Base-by-base conservation (phyloP, 2,113 vertebrate species). In the Macrotus californicus region DNA sequence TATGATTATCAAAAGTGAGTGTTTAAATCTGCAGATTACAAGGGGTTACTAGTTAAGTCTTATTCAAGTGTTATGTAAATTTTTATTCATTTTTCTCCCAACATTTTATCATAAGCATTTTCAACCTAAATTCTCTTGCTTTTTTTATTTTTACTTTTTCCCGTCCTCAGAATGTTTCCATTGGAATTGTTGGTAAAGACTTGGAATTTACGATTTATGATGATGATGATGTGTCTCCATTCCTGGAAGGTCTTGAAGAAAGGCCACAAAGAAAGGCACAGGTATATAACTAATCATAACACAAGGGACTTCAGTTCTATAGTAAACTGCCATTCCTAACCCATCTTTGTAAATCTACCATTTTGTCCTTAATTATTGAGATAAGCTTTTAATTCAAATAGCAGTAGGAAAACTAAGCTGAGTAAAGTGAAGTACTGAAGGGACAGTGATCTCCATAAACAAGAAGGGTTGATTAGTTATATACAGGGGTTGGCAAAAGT, bases 161-260 rank as follows among this genome's bases (percentile, higher is more conserved):
- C 73, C 6, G 16, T 96, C 95, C 59, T 81, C 97, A 99, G 99
- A 99, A 99, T 92, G 99, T 99, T 97, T 99, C 99, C 93, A 99
- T 99, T 93, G 99, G 99, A 96, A 99, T 99, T 91, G 99, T 99
- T 98, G 99, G 99, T 15, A 99, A 99, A 97, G 99, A 99, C 14
- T 98, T 99, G 99, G 99, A 99, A 98, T 99, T 99, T 89, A 99
- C 98, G 24, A 99, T 99, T 96, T 99, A 99, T 72, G 99, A 99
- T 2, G 99, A 99, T n/a, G 99, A 99, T 75, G 99, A 99, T 0
- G 99, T 99, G 29, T 99, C 99, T 54, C 97, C 99, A 0, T 99
- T 99, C 98, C 98, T 99, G 96, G 99, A 99, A 97, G 99, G 99
- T 31, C 98, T 99, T 95, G 99, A 99, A 98, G 99, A 99, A 98